A percentile compares a stretch with the other conserved stretches of the same genome.
These are phyloP conservation scores for Prunella strophiata DNA, from an alignment of 2,797 vertebrate species.

Conservation along the genomic window DNA sequence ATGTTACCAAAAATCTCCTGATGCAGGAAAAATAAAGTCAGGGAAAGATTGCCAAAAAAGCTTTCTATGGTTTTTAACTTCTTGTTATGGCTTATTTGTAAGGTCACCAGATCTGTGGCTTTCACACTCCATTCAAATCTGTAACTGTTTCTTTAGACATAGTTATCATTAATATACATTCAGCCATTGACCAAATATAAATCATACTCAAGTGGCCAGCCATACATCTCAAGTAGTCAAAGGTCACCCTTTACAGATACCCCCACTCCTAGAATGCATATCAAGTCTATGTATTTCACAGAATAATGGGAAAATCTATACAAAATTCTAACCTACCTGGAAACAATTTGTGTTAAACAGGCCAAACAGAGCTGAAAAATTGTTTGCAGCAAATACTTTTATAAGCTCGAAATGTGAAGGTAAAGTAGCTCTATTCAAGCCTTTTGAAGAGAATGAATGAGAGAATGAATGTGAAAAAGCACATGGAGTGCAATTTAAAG, in stretches of 20 bases:
- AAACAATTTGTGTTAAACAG: constrained; percentile 10
- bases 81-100: neutral
- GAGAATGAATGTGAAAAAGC: constrained; percentile 2
- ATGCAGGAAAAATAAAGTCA: neutral
- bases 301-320: neutral
- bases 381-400: neutral
- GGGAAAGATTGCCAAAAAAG: neutral
- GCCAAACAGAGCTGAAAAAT: neutral
- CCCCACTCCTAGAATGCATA: neutral
- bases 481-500: constrained; percentile 9
- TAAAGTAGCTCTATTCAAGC: neutral
- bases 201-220: neutral
- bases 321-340: neutral
- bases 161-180: neutral
- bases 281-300: neutral
- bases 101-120: neutral
- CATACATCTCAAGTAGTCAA: neutral
- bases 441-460: constrained; percentile 13
- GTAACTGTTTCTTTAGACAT: neutral
- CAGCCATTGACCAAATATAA: neutral
- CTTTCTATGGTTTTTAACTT: neutral
- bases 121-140: neutral
- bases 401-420: neutral
- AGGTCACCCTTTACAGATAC: neutral
- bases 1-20: neutral